Base-by-base conservation (phyloP, 2,797 vertebrate genomes). In the Premnoplex brunnescens region DNA sequence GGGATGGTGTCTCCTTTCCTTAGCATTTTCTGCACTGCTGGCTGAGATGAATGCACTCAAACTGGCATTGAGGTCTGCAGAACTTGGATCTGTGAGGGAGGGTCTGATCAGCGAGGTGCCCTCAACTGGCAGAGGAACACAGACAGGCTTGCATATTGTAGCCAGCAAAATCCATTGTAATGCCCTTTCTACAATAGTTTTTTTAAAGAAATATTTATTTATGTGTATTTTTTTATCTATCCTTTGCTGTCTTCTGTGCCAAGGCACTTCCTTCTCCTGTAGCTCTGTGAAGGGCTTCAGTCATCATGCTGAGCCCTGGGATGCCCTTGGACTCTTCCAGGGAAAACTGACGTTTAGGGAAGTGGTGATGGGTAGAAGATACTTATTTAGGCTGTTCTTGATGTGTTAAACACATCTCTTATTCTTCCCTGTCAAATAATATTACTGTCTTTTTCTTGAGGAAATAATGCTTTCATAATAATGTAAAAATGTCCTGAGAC, bases 81-180 rank as follows among this genome's bases (percentile, higher is more conserved):
- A 3, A 4, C 66, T 49, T 59, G 0, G 1, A 3, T 43, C 62
- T 73, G 2, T n/a, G 44, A 10, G 7, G 19, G n/a, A 63, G 37
- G 37, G 8, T 39, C 3, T 19, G 14, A 28, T 37, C 22, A 62
- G 30, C 54, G 72, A 32, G 19, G 41, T 41, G 32, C 56, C 7
- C 32, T 37, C 36, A 72, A 28, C 24, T 48, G 44, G 46, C 41
- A 43, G 52, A 6, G 46, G 49, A 41, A 37, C 8, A 12, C 2
- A 60, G 41, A 0, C 2, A 54, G 44, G 21, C 18, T n/a, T 55
- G 54, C 32, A 21, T 85, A 1, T n/a, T 56, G 24, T 19, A 84
- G 32, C 26, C 36, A 49, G 16, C 8, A 37, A 81, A 60, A 21
- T 2, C 34, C 10, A 34, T 69, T 86, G 58, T 39, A 4, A 28